Conservation (phyloP, 2,113 vertebrate genomes). For the Nanorana parkeri region DNA sequence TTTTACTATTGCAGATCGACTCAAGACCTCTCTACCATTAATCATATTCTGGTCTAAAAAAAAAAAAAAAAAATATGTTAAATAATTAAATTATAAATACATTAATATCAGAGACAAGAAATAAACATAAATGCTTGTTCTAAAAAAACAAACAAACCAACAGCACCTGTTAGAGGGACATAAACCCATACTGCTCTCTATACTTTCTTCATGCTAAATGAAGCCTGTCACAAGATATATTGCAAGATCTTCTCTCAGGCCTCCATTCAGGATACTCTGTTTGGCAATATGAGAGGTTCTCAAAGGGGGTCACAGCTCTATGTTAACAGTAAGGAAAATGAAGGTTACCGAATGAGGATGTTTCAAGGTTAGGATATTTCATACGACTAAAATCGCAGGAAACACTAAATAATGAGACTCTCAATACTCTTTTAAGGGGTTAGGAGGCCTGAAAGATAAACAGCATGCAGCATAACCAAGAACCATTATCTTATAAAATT, state of each 20-base stretch:
- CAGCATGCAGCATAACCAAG: too few species aligned
- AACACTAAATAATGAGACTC: slow-evolving; percentile 72
- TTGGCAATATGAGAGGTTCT: slow-evolving; percentile 76
- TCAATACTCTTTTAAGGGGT: slow-evolving; percentile 74
- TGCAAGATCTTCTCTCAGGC: slow-evolving; percentile 72
- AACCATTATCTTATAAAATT: too few species aligned
- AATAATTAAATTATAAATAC: too few species aligned
- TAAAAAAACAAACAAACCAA: too few species aligned
- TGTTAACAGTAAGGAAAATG: slow-evolving; percentile 46
- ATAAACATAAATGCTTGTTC: too few species aligned
- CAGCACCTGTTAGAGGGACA: slow-evolving; percentile 73
- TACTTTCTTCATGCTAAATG: slow-evolving; percentile 69
- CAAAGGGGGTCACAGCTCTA: slow-evolving; percentile 61
- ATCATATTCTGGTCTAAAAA: too few species aligned
- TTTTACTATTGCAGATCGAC: too few species aligned
- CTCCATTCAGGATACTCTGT: slow-evolving; percentile 73
- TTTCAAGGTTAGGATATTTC: slow-evolving; percentile 67
- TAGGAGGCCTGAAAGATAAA: too few species aligned
- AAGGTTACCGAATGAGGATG: slow-evolving; percentile 59
- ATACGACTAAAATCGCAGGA: slow-evolving; percentile 64
- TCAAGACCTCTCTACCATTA: too few species aligned
- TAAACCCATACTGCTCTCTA: slow-evolving; percentile 60
- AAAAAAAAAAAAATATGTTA: too few species aligned
- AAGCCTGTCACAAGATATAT: slow-evolving; percentile 72
- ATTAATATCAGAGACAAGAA: too few species aligned